Evolutionary conservation across 2,113 vertebrate genomes (phyloP).

Genomic region (Chaenocephalus aceratus): DNA sequence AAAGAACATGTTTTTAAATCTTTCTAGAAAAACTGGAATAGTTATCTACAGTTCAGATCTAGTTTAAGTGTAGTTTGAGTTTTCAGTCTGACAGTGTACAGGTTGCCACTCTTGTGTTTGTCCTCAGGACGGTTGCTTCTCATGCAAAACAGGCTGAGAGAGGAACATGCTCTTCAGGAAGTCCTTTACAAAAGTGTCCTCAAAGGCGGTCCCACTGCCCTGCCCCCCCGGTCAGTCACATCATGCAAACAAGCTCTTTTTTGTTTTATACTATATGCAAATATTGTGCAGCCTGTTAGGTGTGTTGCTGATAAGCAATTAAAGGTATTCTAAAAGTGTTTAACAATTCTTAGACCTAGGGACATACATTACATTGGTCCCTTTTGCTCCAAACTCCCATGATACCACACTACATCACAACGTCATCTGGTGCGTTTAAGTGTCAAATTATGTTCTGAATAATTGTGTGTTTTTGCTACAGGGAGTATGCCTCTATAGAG

Average conservation of each 20-base stretch:
- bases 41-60: neutral
- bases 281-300: neutral
- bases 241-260: neutral
- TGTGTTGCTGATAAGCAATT: neutral
- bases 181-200: slow-evolving; percentile 95
- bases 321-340: no score
- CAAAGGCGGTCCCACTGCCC: slow-evolving; percentile 89
- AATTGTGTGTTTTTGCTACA: slow-evolving; percentile 58
- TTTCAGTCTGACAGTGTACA: no score
- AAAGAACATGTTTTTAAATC: no score
- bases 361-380: no score
- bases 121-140: slow-evolving; percentile 88
- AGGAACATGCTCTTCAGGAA: slow-evolving; percentile 96
- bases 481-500: slow-evolving; percentile 86
- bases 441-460: neutral
- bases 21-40: no score
- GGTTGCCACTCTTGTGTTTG: neutral
- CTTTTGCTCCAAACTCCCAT: no score
- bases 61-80: neutral
- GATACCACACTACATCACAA: no score
- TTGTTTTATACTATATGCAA: neutral
- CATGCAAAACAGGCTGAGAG: slow-evolving; percentile 90
- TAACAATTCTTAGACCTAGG: no score
- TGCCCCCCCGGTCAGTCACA: slow-evolving; percentile 90
- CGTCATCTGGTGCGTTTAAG: no score